These are phyloP conservation scores for Melanotaenia parkinsoni DNA, from an alignment of 2,797 vertebrate species.

Conservation along the genomic window DNA sequence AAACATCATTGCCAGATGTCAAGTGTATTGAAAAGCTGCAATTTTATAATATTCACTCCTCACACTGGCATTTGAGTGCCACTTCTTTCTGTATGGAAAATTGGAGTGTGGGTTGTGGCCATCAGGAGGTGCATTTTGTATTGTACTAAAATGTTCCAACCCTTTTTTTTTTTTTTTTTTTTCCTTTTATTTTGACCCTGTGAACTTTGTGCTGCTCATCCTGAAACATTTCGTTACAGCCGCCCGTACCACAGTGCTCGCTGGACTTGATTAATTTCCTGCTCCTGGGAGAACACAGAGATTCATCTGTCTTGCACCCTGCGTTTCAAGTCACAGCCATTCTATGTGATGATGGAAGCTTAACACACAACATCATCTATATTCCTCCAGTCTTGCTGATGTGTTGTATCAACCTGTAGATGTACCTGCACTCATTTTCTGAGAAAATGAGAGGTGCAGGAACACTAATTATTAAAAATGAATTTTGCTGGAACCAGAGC, in stretches of 20 bases:
- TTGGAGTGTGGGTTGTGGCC: neutral
- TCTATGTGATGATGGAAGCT: constrained; percentile 71
- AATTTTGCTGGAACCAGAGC: constrained; percentile 73
- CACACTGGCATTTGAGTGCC: neutral
- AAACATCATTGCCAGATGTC: constrained; percentile 17
- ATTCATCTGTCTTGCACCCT: constrained; percentile 66
- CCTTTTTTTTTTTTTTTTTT: neutral
- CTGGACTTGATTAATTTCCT: constrained; percentile 72
- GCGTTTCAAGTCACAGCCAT: constrained; percentile 66
- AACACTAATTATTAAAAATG: constrained; percentile 85
- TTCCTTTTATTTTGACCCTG: constrained; percentile 21
- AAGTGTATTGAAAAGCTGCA: constrained; percentile 29
- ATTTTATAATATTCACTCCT: constrained; percentile 16
- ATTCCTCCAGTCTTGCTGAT: constrained; percentile 68
- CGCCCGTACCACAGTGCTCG: constrained; percentile 41
- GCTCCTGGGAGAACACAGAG: constrained; percentile 51
- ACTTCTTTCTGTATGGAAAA: neutral
- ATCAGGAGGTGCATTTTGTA: constrained; percentile 1
- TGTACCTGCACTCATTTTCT: constrained; percentile 76
- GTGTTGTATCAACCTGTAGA: constrained; percentile 70
- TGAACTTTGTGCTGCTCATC: constrained; percentile 56
- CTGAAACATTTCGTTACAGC: constrained; percentile 49
- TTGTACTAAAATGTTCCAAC: neutral
- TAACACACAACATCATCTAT: constrained; percentile 76
- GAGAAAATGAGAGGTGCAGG: constrained; percentile 74